phyloP scores from a whole-genome alignment of 1,140 invertebrate species.

The Drosophila pseudoobscura region DNA sequence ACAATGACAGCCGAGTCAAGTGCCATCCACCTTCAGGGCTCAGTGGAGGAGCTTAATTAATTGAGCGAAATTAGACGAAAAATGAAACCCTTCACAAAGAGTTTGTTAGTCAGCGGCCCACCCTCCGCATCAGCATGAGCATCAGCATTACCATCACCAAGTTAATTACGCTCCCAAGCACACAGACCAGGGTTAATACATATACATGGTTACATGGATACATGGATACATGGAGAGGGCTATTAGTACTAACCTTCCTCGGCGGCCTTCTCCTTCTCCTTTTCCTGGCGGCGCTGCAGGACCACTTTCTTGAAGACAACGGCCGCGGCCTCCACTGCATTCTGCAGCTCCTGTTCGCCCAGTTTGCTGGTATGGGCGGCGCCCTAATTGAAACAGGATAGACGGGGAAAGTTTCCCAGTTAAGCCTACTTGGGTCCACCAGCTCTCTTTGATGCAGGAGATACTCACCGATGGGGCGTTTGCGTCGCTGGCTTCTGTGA shows the following conservation, averaged over 20 bases:
- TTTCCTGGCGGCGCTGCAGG: slow-evolving; percentile 79
- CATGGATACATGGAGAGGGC: neutral
- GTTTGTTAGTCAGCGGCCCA: slow-evolving; percentile 37
- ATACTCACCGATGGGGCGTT: slow-evolving; percentile 52
- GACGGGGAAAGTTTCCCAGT: slow-evolving; percentile 1
- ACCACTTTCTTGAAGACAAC: slow-evolving; percentile 84
- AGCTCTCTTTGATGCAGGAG: neutral
- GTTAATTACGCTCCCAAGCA: slow-evolving; percentile 47
- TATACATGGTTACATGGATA: slow-evolving; percentile 1
- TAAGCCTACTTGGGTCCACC: slow-evolving; percentile 26
- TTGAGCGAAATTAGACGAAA: slow-evolving; percentile 66
- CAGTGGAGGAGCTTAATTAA: slow-evolving; percentile 59
- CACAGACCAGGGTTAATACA: slow-evolving; percentile 1
- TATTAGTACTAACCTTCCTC: slow-evolving; percentile 79
- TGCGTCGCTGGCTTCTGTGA: slow-evolving; percentile 39
- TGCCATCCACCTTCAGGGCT: slow-evolving; percentile 6
- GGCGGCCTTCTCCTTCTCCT: slow-evolving; percentile 70
- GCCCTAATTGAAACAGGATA: slow-evolving; percentile 6
- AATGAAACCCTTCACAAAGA: slow-evolving; percentile 55
- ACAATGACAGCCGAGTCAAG: slow-evolving; percentile 31
- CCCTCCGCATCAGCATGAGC: slow-evolving; percentile 31
- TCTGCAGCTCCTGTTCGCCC: slow-evolving; percentile 86
- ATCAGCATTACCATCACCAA: slow-evolving; percentile 51
- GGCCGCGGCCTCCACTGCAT: slow-evolving; percentile 84
- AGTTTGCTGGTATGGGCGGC: slow-evolving; percentile 83